Percentiles rank a stretch among this genome's conserved stretches.
phyloP scores from a whole-genome alignment of 2,888 invertebrate species.

The Camptogramma bilineatum region DNA sequence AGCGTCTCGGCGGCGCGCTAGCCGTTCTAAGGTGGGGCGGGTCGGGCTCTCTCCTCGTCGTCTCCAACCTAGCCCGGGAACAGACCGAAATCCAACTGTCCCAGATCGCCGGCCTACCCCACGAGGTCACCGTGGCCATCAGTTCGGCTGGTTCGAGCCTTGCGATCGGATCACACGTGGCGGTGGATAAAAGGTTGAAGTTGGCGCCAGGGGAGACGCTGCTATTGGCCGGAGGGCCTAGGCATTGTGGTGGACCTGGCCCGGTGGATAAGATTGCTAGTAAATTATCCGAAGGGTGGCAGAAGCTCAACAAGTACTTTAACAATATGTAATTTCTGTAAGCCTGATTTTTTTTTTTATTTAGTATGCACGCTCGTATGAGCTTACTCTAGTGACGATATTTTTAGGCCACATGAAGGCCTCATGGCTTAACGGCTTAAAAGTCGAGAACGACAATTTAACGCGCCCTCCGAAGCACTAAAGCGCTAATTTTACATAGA shows the following conservation, averaged over 20 bases:
- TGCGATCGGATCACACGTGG: slow-evolving; percentile 62
- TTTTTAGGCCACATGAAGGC: no score
- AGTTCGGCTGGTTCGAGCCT: slow-evolving; percentile 68
- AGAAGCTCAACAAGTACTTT: slow-evolving; percentile 80
- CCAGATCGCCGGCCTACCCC: slow-evolving; percentile 69
- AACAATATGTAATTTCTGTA: slow-evolving; percentile 47
- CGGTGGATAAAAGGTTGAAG: slow-evolving; percentile 63
- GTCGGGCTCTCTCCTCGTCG: slow-evolving; percentile 66
- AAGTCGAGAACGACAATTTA: no score
- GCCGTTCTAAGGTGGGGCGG: slow-evolving; percentile 74
- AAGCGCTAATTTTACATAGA: no score
- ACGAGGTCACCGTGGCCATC: slow-evolving; percentile 70
- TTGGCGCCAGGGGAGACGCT: slow-evolving; percentile 69
- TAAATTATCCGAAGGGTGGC: slow-evolving; percentile 79
- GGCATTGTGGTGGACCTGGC: slow-evolving; percentile 78
- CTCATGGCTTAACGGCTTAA: no score
- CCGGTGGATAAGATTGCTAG: slow-evolving; percentile 79
- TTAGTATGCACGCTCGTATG: no score
- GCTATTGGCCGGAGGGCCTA: slow-evolving; percentile 68
- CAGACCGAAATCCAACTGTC: slow-evolving; percentile 77
- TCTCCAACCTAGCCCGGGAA: slow-evolving; percentile 77
- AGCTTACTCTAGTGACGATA: no score
- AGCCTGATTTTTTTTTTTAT: no score
- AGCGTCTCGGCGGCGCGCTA: slow-evolving; percentile 81
- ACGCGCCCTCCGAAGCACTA: no score